Evolutionary conservation across 2,888 invertebrate genomes (phyloP).

Genomic region (Acanthopleura granulata): DNA sequence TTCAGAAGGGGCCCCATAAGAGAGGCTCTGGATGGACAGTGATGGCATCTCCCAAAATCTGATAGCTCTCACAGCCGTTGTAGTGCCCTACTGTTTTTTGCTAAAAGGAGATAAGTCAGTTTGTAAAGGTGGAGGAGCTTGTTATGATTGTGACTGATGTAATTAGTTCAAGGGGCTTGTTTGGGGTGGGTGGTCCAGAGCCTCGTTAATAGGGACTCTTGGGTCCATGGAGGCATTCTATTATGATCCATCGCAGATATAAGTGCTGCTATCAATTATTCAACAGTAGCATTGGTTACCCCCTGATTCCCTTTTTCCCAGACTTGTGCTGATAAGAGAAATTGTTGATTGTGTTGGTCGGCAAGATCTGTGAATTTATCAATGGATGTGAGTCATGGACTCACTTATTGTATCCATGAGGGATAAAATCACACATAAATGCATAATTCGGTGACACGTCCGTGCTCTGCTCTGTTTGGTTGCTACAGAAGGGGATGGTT

Average conservation of each 20-base stretch:
- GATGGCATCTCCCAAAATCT: background rate
- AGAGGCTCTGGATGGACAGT: too few relatives aligned
- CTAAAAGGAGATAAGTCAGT: background rate
- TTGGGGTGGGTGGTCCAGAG: background rate
- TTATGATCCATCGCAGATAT: constrained; percentile 17
- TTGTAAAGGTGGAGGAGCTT: background rate
- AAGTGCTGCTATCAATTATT: constrained; percentile 18
- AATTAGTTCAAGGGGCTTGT: background rate
- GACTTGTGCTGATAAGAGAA: constrained; percentile 15
- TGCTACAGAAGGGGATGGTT: too few relatives aligned
- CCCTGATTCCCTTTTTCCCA: background rate
- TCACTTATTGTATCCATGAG: constrained; percentile 17
- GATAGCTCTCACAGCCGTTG: background rate
- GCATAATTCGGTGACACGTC: constrained; percentile 1
- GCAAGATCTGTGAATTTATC: constrained; percentile 20
- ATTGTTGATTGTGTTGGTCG: constrained; percentile 18
- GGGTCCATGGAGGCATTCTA: constrained; percentile 9
- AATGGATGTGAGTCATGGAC: constrained; percentile 15
- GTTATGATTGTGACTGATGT: constrained; percentile 3
- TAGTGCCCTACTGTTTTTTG: background rate
- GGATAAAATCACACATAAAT: constrained; percentile 19
- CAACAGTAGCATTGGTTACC: background rate
- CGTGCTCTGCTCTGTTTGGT: too few relatives aligned
- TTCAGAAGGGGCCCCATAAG: too few relatives aligned
- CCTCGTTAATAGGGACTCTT: background rate